Base-by-base conservation (phyloP, 2,888 invertebrate genomes). In the Hypena proboscidalis region DNA sequence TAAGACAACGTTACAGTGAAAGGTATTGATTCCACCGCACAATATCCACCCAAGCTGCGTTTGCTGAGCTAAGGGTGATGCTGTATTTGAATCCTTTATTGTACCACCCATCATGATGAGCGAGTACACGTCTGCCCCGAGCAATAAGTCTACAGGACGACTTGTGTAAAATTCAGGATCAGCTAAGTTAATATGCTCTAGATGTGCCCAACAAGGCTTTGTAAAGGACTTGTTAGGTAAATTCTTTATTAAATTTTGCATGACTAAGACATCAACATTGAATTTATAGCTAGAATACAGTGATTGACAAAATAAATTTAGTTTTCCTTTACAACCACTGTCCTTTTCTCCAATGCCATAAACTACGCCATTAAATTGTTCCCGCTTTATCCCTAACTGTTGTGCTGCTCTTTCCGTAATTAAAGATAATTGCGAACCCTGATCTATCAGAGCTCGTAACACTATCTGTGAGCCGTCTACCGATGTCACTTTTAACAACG, bases 361-460 rank as follows among this genome's bases (percentile, higher is more conserved):
- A 4, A 40, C 10, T 0, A 27, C n/a, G 1, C 32, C 40, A 4
- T 15, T 23, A 13, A 13, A 40, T 2, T n/a, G n/a, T 14, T 17
- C n/a, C n/a, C n/a, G n/a, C n/a, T n/a, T n/a, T n/a, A n/a, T n/a
- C n/a, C n/a, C n/a, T n/a, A n/a, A n/a, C n/a, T n/a, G n/a, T n/a
- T n/a, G n/a, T n/a, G n/a, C n/a, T n/a, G n/a, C n/a, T n/a, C n/a
- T n/a, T n/a, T n/a, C n/a, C n/a, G n/a, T n/a, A n/a, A n/a, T n/a
- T n/a, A n/a, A n/a, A n/a, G n/a, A n/a, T n/a, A n/a, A n/a, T n/a
- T 37, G 37, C n/a, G 21, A 21, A 21, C 21, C 41, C 11, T 27
- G 34, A 8, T 41, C 41, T 1, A 41, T 29, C 1, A 35, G 14
- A 1, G 41, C 41, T 13, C 41, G 3, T 10, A 21, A 21, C 7